Conservation (phyloP, 2,888 invertebrate genomes). For the Cylloceria caligata region DNA sequence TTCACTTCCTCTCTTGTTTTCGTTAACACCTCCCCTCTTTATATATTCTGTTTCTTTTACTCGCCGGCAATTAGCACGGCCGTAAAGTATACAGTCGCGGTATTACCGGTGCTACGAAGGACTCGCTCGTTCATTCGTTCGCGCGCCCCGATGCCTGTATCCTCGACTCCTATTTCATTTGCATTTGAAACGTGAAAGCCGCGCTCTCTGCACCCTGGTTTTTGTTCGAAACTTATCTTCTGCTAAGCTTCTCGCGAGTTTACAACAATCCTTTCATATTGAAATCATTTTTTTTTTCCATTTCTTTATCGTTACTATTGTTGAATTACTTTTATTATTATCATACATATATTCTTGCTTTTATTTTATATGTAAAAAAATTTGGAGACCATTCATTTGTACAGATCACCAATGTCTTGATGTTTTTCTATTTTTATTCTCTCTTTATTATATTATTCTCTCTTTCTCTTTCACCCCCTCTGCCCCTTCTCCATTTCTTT, state of each 20-base stretch:
- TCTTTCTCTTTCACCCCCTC: too few species aligned
- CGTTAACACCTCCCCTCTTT: slow-evolving; percentile 79
- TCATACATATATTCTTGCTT: too few species aligned
- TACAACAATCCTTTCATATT: background rate
- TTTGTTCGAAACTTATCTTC: background rate
- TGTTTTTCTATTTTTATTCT: too few species aligned
- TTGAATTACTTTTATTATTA: too few species aligned
- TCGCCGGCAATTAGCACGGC: slow-evolving; percentile 81
- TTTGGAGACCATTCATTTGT: too few species aligned
- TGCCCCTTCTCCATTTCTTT: too few species aligned
- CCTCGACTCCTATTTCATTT: slow-evolving; percentile 69
- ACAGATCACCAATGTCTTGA: too few species aligned
- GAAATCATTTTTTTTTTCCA: background rate
- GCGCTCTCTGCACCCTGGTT: slow-evolving; percentile 50
- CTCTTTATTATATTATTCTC: too few species aligned
- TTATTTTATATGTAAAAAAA: too few species aligned
- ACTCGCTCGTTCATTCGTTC: slow-evolving; percentile 29
- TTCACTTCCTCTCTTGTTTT: slow-evolving; percentile 74
- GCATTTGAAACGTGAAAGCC: slow-evolving; percentile 76
- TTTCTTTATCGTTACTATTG: background rate
- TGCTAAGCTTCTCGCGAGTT: background rate
- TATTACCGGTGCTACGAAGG: slow-evolving; percentile 20
- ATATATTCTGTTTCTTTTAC: slow-evolving; percentile 68
- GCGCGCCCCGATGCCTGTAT: slow-evolving; percentile 34
- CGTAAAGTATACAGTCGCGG: slow-evolving; percentile 73